These are phyloP conservation scores for Bolborhynchus lineola DNA, from an alignment of 2,113 vertebrate genomes.

Conservation along the genomic window DNA sequence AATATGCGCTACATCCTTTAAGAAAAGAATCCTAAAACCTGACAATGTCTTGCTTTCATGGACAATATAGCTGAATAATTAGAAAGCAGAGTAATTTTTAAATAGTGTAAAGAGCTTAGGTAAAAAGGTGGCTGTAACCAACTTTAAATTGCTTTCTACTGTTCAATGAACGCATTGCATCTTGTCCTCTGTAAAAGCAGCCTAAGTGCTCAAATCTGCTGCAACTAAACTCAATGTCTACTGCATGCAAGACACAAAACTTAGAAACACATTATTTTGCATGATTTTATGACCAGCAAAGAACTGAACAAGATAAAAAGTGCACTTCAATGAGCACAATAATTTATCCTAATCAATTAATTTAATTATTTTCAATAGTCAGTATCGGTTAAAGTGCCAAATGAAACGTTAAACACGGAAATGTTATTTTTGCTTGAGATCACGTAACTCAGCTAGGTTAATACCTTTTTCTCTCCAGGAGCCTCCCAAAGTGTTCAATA, in stretches of 20 bases:
- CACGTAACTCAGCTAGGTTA: neutral
- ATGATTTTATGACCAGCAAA: neutral
- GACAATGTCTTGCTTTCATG: neutral
- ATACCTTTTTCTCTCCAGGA: neutral
- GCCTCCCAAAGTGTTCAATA: neutral
- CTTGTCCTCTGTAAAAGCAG: no score
- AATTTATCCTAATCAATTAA: neutral
- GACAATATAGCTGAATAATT: neutral
- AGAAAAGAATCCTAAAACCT: neutral
- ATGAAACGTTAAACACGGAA: neutral
- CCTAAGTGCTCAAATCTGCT: no score
- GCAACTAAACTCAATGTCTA: no score
- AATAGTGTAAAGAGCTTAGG: neutral
- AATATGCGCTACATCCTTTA: neutral
- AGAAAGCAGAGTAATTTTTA: neutral
- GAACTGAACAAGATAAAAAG: neutral
- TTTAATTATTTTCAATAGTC: neutral
- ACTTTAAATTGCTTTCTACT: no score
- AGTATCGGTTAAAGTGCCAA: neutral
- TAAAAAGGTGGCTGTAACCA: neutral
- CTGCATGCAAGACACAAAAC: neutral
- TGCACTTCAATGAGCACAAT: neutral
- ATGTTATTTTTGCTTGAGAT: neutral
- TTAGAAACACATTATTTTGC: neutral
- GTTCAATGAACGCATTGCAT: no score